Percentiles rank a stretch among this genome's conserved stretches.
phyloP scores from a whole-genome alignment of 2,888 invertebrate genomes.

The Branchellion lobata region DNA sequence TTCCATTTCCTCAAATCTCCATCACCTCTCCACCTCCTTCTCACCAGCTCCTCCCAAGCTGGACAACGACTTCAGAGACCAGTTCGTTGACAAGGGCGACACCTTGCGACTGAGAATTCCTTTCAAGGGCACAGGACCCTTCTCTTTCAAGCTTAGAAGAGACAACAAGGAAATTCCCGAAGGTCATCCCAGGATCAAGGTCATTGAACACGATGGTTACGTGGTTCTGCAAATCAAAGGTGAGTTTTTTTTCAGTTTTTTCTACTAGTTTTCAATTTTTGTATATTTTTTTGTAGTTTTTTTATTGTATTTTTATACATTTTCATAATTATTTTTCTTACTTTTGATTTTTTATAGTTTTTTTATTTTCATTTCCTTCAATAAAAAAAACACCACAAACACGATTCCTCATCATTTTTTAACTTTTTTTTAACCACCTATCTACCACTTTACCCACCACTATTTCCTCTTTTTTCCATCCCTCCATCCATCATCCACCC shows the following conservation, averaged over 20 bases:
- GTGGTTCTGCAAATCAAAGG: slow-evolving; percentile 89
- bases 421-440: too few relatives aligned
- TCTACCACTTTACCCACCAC: too few relatives aligned
- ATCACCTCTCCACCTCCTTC: neutral
- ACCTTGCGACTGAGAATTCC: slow-evolving; percentile 96
- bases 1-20: neutral
- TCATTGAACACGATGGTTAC: slow-evolving; percentile 84
- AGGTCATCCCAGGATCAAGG: slow-evolving; percentile 57
- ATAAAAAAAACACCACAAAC: neutral
- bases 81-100: slow-evolving; percentile 88
- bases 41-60: slow-evolving; percentile 81
- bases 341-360: neutral
- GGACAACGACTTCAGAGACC: slow-evolving; percentile 82
- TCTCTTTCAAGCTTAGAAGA: slow-evolving; percentile 80
- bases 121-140: slow-evolving; percentile 93
- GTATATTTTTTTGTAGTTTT: too few relatives aligned
- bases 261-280: too few relatives aligned
- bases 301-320: neutral
- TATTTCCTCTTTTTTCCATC: too few relatives aligned
- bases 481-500: too few relatives aligned
- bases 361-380: neutral
- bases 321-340: neutral
- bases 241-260: too few relatives aligned
- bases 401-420: neutral
- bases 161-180: slow-evolving; percentile 78